Conservation (phyloP, 2,113 vertebrate genomes). For the Tupaia chinensis region DNA sequence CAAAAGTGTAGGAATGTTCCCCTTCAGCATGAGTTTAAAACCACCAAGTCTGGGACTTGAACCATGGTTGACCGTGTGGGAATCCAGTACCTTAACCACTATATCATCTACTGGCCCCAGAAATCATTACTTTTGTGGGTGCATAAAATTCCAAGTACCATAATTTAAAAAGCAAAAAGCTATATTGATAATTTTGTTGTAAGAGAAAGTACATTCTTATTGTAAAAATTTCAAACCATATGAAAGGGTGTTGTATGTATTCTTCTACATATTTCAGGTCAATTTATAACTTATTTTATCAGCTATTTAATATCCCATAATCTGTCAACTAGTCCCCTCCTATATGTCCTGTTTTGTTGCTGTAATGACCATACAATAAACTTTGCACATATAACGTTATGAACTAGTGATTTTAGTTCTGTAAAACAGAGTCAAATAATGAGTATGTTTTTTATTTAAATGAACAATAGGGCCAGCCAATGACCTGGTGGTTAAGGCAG, state of each 20-base stretch:
- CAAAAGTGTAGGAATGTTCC: no score
- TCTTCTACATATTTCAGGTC: background rate
- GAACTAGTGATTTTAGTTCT: background rate
- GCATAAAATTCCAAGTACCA: background rate
- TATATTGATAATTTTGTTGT: background rate
- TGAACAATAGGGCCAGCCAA: no score
- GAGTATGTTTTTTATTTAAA: background rate
- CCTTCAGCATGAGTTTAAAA: no score
- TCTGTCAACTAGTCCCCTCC: background rate
- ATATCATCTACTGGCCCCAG: no score
- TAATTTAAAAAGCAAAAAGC: constrained; percentile 8
- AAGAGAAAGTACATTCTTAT: background rate
- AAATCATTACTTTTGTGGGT: background rate
- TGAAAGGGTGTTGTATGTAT: background rate
- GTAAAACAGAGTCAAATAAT: background rate
- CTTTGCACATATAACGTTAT: background rate
- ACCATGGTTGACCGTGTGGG: no score
- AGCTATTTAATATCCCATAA: background rate
- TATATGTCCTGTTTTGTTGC: background rate
- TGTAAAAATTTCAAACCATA: constrained; percentile 3
- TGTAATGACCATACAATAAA: background rate
- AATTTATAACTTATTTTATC: background rate
- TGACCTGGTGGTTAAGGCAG: no score
- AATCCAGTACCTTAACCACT: no score
- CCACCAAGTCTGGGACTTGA: no score